Evolutionary conservation across 2,113 vertebrate species (phyloP).

Genomic region (Corythornis cristatus): DNA sequence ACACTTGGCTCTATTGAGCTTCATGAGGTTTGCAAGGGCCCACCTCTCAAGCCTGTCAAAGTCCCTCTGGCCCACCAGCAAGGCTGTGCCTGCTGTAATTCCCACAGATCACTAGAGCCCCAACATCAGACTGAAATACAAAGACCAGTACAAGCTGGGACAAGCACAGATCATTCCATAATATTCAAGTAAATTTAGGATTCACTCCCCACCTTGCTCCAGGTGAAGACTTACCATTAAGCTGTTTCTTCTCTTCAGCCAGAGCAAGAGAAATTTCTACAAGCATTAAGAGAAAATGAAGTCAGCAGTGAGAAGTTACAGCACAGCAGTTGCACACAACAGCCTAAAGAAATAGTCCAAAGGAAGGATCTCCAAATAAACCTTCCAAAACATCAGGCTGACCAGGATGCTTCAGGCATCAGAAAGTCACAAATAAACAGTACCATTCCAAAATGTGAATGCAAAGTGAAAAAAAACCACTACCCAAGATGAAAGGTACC

Average conservation of each 20-base stretch:
- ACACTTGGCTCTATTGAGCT: too few species aligned
- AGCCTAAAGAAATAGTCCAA: background rate
- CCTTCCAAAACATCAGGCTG: background rate
- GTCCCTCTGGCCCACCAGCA: too few species aligned
- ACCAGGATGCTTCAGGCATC: background rate
- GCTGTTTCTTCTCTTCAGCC: slow-evolving; percentile 65
- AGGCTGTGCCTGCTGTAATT: background rate
- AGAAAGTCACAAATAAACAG: background rate
- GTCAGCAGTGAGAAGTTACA: background rate
- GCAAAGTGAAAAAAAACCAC: background rate
- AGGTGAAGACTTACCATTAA: slow-evolving; percentile 77
- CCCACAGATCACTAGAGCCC: background rate
- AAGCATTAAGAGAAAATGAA: slow-evolving; percentile 37
- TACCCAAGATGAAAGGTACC: background rate
- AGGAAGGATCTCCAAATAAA: background rate
- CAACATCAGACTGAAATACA: background rate
- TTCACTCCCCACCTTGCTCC: background rate
- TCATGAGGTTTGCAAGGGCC: too few species aligned
- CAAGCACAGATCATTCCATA: background rate
- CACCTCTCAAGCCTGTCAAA: too few species aligned
- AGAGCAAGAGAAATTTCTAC: slow-evolving; percentile 31
- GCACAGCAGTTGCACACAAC: background rate
- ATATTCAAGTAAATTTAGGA: background rate
- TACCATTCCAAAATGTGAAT: background rate
- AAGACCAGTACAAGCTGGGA: background rate